phyloP scores from a whole-genome alignment of 2,888 invertebrate species.

The Crepidodera aurea region DNA sequence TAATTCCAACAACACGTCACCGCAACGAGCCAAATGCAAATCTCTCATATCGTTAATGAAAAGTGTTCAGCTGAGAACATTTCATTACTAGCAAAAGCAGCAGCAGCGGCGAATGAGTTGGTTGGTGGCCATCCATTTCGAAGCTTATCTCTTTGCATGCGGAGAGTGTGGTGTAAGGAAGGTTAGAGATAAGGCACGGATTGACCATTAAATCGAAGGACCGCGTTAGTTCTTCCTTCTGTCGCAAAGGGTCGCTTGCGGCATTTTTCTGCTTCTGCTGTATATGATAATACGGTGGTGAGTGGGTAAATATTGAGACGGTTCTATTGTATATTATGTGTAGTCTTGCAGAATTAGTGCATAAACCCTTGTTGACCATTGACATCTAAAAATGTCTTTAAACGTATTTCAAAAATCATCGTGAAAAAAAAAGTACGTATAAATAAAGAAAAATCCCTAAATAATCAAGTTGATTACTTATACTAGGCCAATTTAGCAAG shows the following conservation, averaged over 20 bases:
- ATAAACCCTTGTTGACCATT: too few species aligned
- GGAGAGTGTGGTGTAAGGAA: slow-evolving; percentile 50
- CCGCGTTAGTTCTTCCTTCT: slow-evolving; percentile 53
- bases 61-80: slow-evolving; percentile 12
- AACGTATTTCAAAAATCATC: too few species aligned
- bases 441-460: too few species aligned
- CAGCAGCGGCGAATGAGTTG: slow-evolving; percentile 7
- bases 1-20: not conserved
- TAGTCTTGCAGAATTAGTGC: too few species aligned
- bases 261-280: not conserved
- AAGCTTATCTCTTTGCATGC: slow-evolving; percentile 53
- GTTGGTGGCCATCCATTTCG: slow-evolving; percentile 45
- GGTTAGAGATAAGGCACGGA: slow-evolving; percentile 58
- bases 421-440: too few species aligned
- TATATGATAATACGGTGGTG: not conserved
- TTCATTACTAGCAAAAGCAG: slow-evolving; percentile 16
- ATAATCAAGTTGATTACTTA: too few species aligned
- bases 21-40: not conserved
- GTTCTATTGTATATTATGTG: too few species aligned
- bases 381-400: too few species aligned
- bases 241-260: slow-evolving; percentile 31
- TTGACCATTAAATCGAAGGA: slow-evolving; percentile 53
- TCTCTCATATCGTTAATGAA: slow-evolving; percentile 13
- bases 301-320: not conserved
- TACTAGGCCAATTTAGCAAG: too few species aligned